These are phyloP conservation scores for Tridacna crocea DNA, from an alignment of 2,888 invertebrate genomes.

Conservation along the genomic window DNA sequence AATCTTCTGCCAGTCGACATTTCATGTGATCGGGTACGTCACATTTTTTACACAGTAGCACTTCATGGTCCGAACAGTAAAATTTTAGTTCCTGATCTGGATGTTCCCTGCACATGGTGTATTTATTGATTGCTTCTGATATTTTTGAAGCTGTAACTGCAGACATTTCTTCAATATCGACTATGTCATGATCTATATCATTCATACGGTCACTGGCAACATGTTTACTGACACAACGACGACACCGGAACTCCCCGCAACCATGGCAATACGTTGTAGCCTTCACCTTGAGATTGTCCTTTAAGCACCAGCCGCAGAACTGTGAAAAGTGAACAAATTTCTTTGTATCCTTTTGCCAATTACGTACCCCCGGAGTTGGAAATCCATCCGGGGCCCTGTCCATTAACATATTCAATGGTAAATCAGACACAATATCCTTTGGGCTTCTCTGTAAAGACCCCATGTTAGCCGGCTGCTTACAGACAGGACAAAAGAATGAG, in stretches of 20 bases:
- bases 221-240: constrained; percentile 42
- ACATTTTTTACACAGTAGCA: constrained; percentile 45
- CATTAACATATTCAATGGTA: constrained; percentile 51
- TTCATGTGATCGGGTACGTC: constrained; percentile 44
- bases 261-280: constrained; percentile 47
- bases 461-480: constrained; percentile 38
- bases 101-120: constrained; percentile 40
- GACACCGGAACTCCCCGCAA: constrained; percentile 52
- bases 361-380: constrained; percentile 19
- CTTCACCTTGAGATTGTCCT: constrained; percentile 26
- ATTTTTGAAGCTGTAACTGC: constrained; percentile 23
- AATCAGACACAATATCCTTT: constrained; percentile 47
- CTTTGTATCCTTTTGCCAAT: constrained; percentile 16
- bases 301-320: constrained; percentile 41
- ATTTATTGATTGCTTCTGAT: constrained; percentile 40
- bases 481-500: constrained; percentile 48
- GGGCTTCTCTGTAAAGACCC: constrained; percentile 35
- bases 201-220: constrained; percentile 21
- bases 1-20: constrained; percentile 45
- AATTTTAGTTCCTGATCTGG: constrained; percentile 38
- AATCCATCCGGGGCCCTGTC: constrained; percentile 28
- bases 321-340: constrained; percentile 41
- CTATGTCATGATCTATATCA: constrained; percentile 36
- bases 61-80: constrained; percentile 47
- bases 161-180: constrained; percentile 37